phyloP scores from a whole-genome alignment of 2,113 vertebrate genomes.

The Oreochromis tanganicae region DNA sequence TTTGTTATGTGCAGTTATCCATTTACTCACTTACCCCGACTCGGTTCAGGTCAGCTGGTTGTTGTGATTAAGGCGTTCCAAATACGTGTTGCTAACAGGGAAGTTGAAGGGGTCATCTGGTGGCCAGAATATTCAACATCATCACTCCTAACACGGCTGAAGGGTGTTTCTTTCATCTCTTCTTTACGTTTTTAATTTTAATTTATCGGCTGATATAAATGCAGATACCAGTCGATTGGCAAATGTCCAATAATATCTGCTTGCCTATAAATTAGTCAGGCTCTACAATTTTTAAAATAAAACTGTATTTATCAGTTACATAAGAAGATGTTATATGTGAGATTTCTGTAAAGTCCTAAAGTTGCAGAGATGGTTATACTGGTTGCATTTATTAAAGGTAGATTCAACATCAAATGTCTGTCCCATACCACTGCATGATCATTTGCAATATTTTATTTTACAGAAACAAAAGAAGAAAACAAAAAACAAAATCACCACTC shows the following conservation, averaged over 20 bases:
- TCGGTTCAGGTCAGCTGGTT: background rate
- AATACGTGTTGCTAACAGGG: background rate
- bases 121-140: background rate
- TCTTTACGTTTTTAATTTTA: background rate
- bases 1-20: background rate
- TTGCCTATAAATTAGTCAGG: background rate
- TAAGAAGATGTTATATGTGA: background rate
- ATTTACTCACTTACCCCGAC: background rate
- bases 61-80: background rate
- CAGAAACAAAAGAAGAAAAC: background rate
- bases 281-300: background rate
- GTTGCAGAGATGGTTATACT: background rate
- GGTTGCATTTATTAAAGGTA: background rate
- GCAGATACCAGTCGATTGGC: background rate
- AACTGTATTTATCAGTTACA: background rate
- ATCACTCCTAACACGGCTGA: background rate
- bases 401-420: background rate
- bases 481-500: background rate
- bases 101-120: background rate
- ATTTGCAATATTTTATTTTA: background rate
- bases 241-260: background rate
- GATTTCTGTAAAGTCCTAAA: background rate
- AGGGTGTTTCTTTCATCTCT: background rate
- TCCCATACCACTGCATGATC: background rate
- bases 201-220: background rate